Base-by-base conservation (phyloP, 1,140 invertebrate species). In the Leptestheria dahalacensis region DNA sequence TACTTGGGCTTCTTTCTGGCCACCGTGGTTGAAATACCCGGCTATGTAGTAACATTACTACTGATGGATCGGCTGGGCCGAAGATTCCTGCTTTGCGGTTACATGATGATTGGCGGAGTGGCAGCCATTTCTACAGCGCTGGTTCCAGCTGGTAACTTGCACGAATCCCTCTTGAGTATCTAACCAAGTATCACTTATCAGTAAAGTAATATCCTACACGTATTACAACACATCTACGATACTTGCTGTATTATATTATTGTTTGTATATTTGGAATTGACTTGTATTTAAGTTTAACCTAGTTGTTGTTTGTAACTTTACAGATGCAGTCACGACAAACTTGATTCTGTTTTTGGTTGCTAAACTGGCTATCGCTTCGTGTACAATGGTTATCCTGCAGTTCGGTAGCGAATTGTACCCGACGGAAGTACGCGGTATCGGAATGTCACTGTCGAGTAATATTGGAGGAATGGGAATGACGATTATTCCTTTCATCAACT, bases 331-430 rank as follows among this genome's bases (percentile, higher is more conserved):
- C 20, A 69, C 74, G 23, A 74, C 81, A 1, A 85, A 82, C 6
- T 69, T 87, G 49, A 74, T 75, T 0, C 72, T 91, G 23, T 88
- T 86, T 67, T 85, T 86, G 62, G 75, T 88, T 33, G 87, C 86
- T 3, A 90, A 89, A 72, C 89, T 90, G 81, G 85, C 84, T 46
- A 88, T 90, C 66, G 88, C 86, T 0, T 86, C 84, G 0, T 82
- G 84, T 1, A 91, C 88, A 66, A 84, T 87, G 41, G 83, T 88
- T 1, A 68, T 89, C 20, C 84, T 84, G 0, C 70, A 88, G 63
- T 82, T 87, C 75, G 85, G 85, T 2, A 84, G 83, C 1, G 86
- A 89, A 69, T 67, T 88, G 3, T 87, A 87, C 67, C 86, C 85
- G 0, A 86, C 85, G 0, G 85, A 87, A 46, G 84, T 88, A 0